Evolutionary conservation across 2,888 invertebrate genomes (phyloP), one percentile per base, ranked within the genome.

Genomic region (Eledona agricola): DNA sequence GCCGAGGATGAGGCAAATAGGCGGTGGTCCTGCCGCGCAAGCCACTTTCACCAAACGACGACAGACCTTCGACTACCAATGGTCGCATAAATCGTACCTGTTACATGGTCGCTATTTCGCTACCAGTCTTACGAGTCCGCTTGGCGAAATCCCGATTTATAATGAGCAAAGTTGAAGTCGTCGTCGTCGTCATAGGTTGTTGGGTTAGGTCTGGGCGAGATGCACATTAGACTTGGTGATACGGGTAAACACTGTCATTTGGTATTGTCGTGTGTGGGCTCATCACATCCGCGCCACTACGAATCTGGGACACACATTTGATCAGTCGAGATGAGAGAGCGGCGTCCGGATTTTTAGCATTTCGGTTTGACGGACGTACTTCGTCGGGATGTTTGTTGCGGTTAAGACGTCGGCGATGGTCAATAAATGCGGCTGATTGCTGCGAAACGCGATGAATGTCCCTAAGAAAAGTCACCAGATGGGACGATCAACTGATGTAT

Each of bases 241-340:
- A 20, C 28, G 28, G 20, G 28, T 31, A 31, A 43, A 43, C 43
- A 34, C 45, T 45, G 45, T 45, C 34, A 45, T 42, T 42, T 42
- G 2, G 28, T 17, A 16, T 15, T 38, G 40, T 13, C 17, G 43
- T 12, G 16, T 34, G 45, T 45, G 45, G 45, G 45, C 32, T 25
- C 32, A 25, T 25, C 15, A 43, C 43, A 43, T 42, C 42, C 42
- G 42, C 29, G 28, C 29, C 29, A 42, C 28, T 28, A 42, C 16
- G 28, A 31, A 43, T 25, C 43, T 43, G 15, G 43, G 43, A 31
- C 43, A 22, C 37, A 37, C 15, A 35, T 31, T 34, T 34, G 19
- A 34, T 34, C 20, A 20, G 20, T 34, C 11, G 34, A 26, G 38
- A 38, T 38, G 15, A 38, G 7, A 38, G 25, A 25, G 38, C 38